Evolutionary conservation across 2,113 vertebrate species (phyloP), one percentile per base, ranked within the genome.

Genomic region (Falcunculus frontatus): DNA sequence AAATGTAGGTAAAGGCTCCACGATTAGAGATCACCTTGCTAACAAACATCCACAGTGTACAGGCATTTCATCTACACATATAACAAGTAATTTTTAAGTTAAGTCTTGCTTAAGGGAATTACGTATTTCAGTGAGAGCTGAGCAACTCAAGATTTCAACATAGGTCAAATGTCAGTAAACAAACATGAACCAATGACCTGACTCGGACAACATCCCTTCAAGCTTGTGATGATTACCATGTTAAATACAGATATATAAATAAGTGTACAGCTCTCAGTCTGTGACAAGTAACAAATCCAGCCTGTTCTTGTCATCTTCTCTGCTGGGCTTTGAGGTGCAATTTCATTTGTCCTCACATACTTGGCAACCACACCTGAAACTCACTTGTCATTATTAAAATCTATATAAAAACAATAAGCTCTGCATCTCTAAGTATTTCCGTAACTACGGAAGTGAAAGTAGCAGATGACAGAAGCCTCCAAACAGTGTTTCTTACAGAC

Each of bases 71-170:
- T 26, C 37, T 32, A 22, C 7, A 67, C 2, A 26, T 18, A 73
- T 42, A 89, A 35, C 23, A 68, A 68, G 21, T 6, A 27, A 57
- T 67, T 80, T 82, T 73, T 4, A 80, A 83, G 41, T 37, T 68
- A 86, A 50, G 65, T n/a, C 39, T 77, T 88, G 72, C 78, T 91
- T 86, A 70, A 80, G 46, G 37, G 46, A 65, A 79, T 65, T 60
- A 74, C 0, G 1, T 44, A 42, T 62, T 83, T 83, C 46, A 53
- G 42, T 46, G 64, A 77, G 75, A 92, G 49, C 70, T 73, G 37
- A 74, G 68, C 68, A 84, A 84, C 37, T 52, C 53, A 47, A 39
- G 83, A 93, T 95, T 95, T 89, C 92, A 74, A 90, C 89, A 92
- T 2, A 81, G 86, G 72, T 95, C 94, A 95, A 77, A 77, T 11